Base-by-base conservation (phyloP, 2,888 invertebrate genomes). In the Gymnocheta viridis region DNA sequence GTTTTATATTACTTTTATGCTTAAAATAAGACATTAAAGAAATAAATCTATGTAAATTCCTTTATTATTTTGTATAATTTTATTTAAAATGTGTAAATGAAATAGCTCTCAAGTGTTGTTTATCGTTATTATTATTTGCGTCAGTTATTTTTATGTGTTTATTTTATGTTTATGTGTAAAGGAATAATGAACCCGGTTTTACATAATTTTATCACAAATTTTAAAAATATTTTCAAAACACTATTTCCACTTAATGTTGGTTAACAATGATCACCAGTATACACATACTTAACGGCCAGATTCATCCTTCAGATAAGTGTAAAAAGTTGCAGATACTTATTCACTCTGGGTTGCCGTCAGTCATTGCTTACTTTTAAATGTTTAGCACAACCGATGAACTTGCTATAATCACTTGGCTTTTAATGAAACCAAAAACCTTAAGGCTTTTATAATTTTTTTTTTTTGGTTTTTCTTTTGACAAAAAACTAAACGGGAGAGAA, bases 311-410 rank as follows among this genome's bases (percentile, higher is more conserved):
- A 88, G 91, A 89, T 89, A 89, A 89, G 89, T 88, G 88, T 88
- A 87, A 89, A 90, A 90, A 89, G 89, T 89, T 89, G 90, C 89
- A 89, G 90, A 90, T 89, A 90, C 91, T 89, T 89, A 89, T 88
- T 90, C 89, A 89, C 85, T 86, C 86, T 82, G 60, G 51, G 69
- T 64, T 78, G 77, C 80, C 81, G 81, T 84, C 84, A 81, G 56
- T 84, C 81, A 81, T 56, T 54, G 84, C 72, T 67, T 70, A 58
- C 66, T 58, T 69, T 62, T 73, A 74, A 82, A 79, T 83, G 83
- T 72, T 80, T 77, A 80, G 62, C 84, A 81, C 84, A 77, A 81
- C 67, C 80, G 81, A 67, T 84, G 81, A 84, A 84, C 84, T 81
- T 77, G 84, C 84, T 69, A 78, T 73, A 81, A 84, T 81, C 80